Evolutionary conservation across 2,797 vertebrate species (phyloP), one percentile per base, ranked within the genome.

Genomic region (Danio choprae): DNA sequence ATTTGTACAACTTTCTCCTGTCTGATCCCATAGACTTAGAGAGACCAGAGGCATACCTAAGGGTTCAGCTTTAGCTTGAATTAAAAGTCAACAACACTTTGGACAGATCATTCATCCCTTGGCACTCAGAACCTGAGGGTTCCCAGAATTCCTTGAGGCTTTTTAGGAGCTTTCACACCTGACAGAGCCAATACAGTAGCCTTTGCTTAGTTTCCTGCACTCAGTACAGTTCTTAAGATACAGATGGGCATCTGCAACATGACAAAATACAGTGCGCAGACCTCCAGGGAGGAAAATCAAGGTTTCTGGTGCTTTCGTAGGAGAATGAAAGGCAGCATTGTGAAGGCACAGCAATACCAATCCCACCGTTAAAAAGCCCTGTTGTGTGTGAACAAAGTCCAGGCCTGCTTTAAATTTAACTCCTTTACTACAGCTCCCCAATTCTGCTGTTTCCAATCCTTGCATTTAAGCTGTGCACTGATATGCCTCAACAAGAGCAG

Each of bases 351-450:
- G 36, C 73, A 48, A 6, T 74, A 77, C n/a, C 71, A 71, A 38
- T 65, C 48, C 41, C n/a, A 79, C 64, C 22, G 48, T 80, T 74
- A 51, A 1, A 81, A 81, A 64, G 58, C 75, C 22, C 44, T 83
- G 80, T 85, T 89, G 79, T 86, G 79, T 81, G 76, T 83, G 81
- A 86, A 87, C 77, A 81, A 76, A 88, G 83, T 72, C 69, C 67
- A 85, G 84, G 81, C 80, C 86, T 88, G 69, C 80, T 90, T 85
- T 87, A 74, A 83, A 84, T 89, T 87, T 88, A 84, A 84, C 82
- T 88, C 81, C 81, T 82, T 64, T 81, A 84, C 11, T 59, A 87
- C 83, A 68, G 64, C 51, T 22, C 64, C 44, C 4, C 63, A 59
- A 20, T 29, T 12, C 78, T 64, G 4, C 69, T 79, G 51, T 69